Percentiles rank a stretch among this genome's conserved stretches.
Conservation (phyloP, 92 coral and sea anemone genomes). For the Anthopleura xanthogrammica region DNA sequence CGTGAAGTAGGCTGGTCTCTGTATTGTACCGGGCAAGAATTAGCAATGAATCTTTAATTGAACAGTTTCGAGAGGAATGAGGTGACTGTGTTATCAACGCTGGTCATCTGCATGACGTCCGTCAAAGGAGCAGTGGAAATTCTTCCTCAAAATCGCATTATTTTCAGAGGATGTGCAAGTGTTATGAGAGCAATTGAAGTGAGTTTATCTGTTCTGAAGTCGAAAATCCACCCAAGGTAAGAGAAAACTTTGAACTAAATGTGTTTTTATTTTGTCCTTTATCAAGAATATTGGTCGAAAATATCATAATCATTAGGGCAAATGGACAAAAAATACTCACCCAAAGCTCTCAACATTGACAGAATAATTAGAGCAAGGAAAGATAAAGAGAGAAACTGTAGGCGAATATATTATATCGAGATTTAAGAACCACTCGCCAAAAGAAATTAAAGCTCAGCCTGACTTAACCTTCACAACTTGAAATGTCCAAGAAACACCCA, state of each 20-base stretch:
- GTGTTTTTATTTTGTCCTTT: background rate
- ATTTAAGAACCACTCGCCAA: background rate
- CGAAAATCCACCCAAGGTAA: background rate
- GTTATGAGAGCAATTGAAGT: background rate
- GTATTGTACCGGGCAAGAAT: background rate
- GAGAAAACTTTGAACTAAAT: background rate
- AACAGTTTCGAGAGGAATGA: slow-evolving; percentile 3
- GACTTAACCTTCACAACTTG: too few relatives aligned
- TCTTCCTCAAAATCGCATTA: background rate
- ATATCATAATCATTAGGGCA: background rate
- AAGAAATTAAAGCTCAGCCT: background rate
- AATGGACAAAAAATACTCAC: background rate
- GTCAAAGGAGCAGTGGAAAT: background rate
- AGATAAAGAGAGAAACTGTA: background rate
- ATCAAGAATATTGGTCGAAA: background rate
- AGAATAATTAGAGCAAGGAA: background rate
- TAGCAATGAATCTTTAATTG: background rate
- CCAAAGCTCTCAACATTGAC: background rate
- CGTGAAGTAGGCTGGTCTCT: slow-evolving; percentile 1
- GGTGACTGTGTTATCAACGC: background rate
- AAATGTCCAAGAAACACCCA: background rate
- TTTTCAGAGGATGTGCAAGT: background rate
- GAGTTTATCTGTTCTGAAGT: background rate
- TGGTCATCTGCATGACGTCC: background rate
- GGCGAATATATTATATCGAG: background rate